Evolutionary conservation across 2,888 invertebrate genomes (phyloP).

Genomic region (Dysmachus trigonus): DNA sequence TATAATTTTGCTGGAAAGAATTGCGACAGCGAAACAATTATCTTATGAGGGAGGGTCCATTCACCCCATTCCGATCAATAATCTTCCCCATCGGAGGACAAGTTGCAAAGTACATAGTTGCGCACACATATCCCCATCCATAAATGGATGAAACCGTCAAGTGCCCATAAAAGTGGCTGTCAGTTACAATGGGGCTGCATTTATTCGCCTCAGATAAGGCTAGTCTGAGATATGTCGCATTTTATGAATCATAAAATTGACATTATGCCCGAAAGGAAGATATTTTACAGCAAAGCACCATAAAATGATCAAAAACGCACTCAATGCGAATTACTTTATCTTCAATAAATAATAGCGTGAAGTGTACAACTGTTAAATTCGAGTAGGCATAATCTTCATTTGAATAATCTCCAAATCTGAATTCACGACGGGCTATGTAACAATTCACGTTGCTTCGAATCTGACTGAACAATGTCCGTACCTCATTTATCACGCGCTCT

Average conservation of each 20-base stretch:
- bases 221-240: not conserved
- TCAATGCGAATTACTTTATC: not conserved
- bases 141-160: not conserved
- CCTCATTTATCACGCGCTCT: no score
- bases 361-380: not conserved
- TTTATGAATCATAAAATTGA: not conserved
- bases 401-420: not conserved
- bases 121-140: not conserved
- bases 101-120: not conserved
- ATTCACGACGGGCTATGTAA: not conserved
- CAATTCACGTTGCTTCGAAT: not conserved
- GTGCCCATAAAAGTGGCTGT: not conserved
- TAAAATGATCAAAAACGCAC: not conserved
- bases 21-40: not conserved
- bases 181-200: not conserved
- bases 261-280: not conserved
- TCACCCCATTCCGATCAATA: not conserved
- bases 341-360: not conserved
- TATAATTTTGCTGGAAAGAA: not conserved
- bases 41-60: not conserved
- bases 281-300: not conserved
- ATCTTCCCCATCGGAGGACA: not conserved
- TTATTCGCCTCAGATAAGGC: not conserved
- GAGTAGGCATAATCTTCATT: not conserved
- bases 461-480: no score